Evolutionary conservation across 2,888 invertebrate genomes (phyloP).

Genomic region (Eupithecia dodoneata): DNA sequence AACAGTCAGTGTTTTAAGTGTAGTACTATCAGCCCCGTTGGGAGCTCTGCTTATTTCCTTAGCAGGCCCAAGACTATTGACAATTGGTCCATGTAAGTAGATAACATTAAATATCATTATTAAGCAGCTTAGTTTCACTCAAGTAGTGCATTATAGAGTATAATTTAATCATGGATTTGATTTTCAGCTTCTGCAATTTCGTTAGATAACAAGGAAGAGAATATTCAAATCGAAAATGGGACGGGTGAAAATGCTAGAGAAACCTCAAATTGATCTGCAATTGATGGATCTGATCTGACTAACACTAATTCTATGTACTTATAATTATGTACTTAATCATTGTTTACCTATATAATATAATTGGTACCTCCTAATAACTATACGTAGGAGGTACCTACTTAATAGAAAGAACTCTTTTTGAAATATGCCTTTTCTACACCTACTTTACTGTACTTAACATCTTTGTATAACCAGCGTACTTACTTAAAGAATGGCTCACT

Average conservation of each 20-base stretch:
- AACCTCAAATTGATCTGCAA: slow-evolving; percentile 1
- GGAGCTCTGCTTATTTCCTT: slow-evolving; percentile 89
- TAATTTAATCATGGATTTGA: background rate
- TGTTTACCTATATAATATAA: background rate
- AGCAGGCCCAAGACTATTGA: slow-evolving; percentile 85
- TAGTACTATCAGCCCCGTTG: slow-evolving; percentile 89
- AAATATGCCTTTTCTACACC: background rate
- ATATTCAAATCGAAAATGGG: slow-evolving; percentile 23
- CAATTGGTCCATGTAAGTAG: slow-evolving; percentile 55
- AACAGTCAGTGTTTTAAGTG: slow-evolving; percentile 88
- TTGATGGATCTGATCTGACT: background rate
- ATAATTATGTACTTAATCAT: background rate
- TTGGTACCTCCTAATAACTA: background rate
- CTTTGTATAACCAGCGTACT: background rate
- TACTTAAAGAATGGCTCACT: background rate
- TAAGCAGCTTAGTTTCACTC: background rate
- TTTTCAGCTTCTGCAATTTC: slow-evolving; percentile 18
- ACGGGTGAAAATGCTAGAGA: slow-evolving; percentile 13
- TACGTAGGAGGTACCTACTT: background rate
- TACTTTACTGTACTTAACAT: background rate
- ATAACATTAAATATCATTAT: background rate
- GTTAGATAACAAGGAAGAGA: background rate
- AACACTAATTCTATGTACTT: background rate
- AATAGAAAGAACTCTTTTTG: background rate
- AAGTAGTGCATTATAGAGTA: background rate